Evolutionary conservation across 1,140 invertebrate species (phyloP), one percentile per base, ranked within the genome.

Genomic region (Arion vulgaris): DNA sequence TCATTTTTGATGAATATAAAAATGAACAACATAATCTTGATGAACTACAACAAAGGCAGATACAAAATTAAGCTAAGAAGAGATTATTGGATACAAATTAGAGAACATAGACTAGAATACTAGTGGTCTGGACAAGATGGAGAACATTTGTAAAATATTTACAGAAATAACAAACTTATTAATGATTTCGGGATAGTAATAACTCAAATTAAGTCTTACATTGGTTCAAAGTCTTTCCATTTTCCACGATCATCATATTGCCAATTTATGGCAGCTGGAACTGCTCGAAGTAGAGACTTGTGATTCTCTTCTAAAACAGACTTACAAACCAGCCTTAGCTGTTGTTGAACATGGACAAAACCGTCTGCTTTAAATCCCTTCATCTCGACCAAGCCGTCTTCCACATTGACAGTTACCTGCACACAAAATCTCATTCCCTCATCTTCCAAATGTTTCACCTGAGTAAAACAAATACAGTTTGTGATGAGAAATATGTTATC

Each of bases 151-250:
- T n/a, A n/a, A n/a, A n/a, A n/a, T n/a, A n/a, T n/a, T n/a, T n/a
- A n/a, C n/a, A n/a, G n/a, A n/a, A n/a, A n/a, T n/a, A n/a, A n/a
- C n/a, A n/a, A n/a, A n/a, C n/a, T n/a, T n/a, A n/a, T n/a, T n/a
- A n/a, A n/a, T n/a, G n/a, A n/a, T n/a, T n/a, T n/a, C n/a, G n/a
- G n/a, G n/a, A n/a, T n/a, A n/a, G n/a, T n/a, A n/a, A n/a, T n/a
- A n/a, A n/a, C n/a, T n/a, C n/a, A n/a, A n/a, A n/a, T n/a, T n/a
- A n/a, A 45, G 41, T 45, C 71, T 72, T 72, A 72, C 71, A 72
- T 17, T 1, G 71, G 71, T 45, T 72, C 71, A 72, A 72, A 72
- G 38, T 72, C 71, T n/a, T 19, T 72, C 71, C 71, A 72, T 45
- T 72, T 39, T 41, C 26, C 38, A 11, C 41, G 36, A 36, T 72